Evolutionary conservation across 2,888 invertebrate species (phyloP), one percentile per base, ranked within the genome.

Genomic region (Drosophila anomalata): DNA sequence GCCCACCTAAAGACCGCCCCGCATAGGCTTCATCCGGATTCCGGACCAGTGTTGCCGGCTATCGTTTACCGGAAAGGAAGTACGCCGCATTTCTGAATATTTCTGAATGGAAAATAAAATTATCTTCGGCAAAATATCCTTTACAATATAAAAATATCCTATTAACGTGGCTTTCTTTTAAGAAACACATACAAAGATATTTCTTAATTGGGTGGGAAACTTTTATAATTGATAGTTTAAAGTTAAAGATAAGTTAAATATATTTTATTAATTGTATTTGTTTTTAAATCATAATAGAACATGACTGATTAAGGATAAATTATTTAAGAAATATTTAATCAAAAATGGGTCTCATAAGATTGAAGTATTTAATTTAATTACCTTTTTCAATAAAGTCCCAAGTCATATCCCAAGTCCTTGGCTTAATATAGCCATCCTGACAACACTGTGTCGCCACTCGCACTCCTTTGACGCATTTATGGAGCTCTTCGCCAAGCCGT

Each of bases 391-490:
- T n/a, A n/a, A 36, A 4, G 4, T 36, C 11, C 12, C 4, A 36
- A n/a, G 12, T n/a, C 36, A 8, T 6, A 7, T 7, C 17, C 4
- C 11, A 12, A 17, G 17, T 17, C 17, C 17, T 24, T 20, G 26
- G 1, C 63, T 8, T 3, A 53, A 66, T 14, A n/a, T 4, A 29
- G 54, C 46, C 36, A 8, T 0, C 4, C 4, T 0, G n/a, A 2
- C 65, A 65, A 31, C 54, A 12, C 65, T 67, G 6, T 8, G 14
- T n/a, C 44, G 29, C 51, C 17, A 3, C 67, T 39, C 65, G 67
- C 46, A 66, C 65, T 66, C 54, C 65, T 65, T 65, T 65, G 67
- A 67, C 66, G 66, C 73, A 72, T 73, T 73, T 73, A 73, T 72
- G 69, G 73, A 31, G 69, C 48, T 50, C 42, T 9, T 9, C 42